These are phyloP conservation scores for Nebria brevicollis DNA, from an alignment of 2,888 invertebrate genomes.

Conservation along the genomic window DNA sequence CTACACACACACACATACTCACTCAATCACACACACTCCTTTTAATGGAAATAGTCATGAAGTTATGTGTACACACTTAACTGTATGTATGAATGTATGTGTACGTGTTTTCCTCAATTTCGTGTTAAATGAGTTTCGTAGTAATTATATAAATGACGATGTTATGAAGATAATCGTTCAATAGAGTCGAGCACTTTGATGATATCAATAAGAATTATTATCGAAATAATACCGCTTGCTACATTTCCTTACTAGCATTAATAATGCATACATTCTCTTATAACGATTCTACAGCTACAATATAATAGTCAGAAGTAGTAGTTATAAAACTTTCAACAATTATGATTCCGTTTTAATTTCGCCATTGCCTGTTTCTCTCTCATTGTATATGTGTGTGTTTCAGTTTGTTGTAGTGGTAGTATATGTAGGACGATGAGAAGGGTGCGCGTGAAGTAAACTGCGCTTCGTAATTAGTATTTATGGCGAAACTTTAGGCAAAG, in stretches of 20 bases:
- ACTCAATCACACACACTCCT: no score
- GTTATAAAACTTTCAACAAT: neutral
- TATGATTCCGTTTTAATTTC: neutral
- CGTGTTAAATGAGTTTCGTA: no score
- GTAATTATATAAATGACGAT: no score
- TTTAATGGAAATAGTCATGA: no score
- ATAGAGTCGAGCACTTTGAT: neutral
- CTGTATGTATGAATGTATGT: no score
- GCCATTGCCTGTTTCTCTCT: neutral
- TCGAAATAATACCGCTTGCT: neutral
- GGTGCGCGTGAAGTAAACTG: neutral
- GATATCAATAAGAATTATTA: neutral
- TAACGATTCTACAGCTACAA: neutral
- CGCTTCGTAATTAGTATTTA: conserved; percentile 1
- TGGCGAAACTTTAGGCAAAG: neutral
- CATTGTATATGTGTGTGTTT: neutral
- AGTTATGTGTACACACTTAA: no score
- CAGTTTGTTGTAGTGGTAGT: neutral
- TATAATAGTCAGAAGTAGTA: neutral
- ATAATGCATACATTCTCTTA: neutral
- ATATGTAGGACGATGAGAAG: neutral
- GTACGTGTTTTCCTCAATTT: no score
- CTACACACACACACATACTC: no score
- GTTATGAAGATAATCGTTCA: neutral
- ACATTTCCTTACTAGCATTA: neutral